A percentile compares a stretch with the other conserved stretches of the same genome.
These are phyloP conservation scores for Acropternis orthonyx DNA, from an alignment of 2,797 vertebrate species.

Conservation along the genomic window DNA sequence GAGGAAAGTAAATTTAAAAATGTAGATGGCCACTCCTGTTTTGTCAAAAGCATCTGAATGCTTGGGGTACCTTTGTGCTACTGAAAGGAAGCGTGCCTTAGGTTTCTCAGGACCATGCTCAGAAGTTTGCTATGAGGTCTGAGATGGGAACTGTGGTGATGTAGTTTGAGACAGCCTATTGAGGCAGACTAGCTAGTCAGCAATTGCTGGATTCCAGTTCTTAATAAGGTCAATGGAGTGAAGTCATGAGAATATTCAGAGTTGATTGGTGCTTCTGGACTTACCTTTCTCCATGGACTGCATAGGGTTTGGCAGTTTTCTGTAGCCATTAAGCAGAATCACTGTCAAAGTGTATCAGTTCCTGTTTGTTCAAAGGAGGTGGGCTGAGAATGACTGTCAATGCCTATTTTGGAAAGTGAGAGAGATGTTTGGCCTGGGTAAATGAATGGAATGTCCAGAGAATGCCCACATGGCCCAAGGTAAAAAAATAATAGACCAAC, in stretches of 20 bases:
- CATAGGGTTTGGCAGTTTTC: background rate
- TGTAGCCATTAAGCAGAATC: background rate
- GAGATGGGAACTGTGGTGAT: background rate
- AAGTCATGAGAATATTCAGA: background rate
- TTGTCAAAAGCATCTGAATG: background rate
- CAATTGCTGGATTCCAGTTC: background rate
- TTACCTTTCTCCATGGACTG: background rate
- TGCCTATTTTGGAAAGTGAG: constrained; percentile 31
- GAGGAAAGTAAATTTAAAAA: background rate
- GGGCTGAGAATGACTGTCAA: background rate
- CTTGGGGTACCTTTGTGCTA: background rate
- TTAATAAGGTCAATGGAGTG: background rate
- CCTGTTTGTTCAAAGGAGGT: background rate
- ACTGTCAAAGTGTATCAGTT: background rate
- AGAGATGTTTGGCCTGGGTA: background rate
- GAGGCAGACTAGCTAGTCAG: background rate
- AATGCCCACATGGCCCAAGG: background rate
- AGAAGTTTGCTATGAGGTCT: background rate
- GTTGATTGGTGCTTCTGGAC: background rate
- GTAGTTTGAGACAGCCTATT: background rate
- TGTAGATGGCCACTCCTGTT: background rate
- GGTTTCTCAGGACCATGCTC: background rate
- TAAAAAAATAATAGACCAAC: background rate
- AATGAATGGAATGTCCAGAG: constrained; percentile 39
- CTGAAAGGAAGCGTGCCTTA: background rate